phyloP scores from a whole-genome alignment of 2,797 vertebrate genomes.

The Antrozous pallidus region DNA sequence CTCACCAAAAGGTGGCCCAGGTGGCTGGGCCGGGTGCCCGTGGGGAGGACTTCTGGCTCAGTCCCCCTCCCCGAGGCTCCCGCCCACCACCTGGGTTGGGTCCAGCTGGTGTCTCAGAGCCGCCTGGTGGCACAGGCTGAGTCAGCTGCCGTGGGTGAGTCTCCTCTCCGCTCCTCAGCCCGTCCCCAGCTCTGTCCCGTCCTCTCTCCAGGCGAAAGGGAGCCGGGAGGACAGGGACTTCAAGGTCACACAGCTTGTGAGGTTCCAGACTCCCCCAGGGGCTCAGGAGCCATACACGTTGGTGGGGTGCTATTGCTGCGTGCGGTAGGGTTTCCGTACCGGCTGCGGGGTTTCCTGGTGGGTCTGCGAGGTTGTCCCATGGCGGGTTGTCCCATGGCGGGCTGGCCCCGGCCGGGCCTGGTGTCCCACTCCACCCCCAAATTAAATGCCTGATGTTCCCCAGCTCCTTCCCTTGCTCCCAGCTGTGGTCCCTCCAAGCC shows the following conservation, averaged over 20 bases:
- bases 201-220: neutral
- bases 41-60: neutral
- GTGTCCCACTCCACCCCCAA: no score
- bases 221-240: neutral
- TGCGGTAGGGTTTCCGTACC: neutral
- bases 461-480: no score
- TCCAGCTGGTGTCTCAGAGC: slow-evolving; percentile 30
- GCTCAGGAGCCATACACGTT: neutral
- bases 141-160: slow-evolving; percentile 10
- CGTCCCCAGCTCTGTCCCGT: neutral
- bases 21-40: neutral
- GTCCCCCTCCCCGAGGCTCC: neutral
- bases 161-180: neutral
- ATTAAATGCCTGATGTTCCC: no score
- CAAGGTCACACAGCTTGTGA: neutral
- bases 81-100: neutral
- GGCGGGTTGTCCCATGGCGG: no score
- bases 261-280: neutral
- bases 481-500: no score
- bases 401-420: neutral
- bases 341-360: neutral
- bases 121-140: slow-evolving; percentile 40
- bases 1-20: neutral
- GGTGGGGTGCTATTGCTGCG: neutral
- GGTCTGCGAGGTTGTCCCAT: no score